Conservation (phyloP, 2,113 vertebrate species). For the Callipepla californica region DNA sequence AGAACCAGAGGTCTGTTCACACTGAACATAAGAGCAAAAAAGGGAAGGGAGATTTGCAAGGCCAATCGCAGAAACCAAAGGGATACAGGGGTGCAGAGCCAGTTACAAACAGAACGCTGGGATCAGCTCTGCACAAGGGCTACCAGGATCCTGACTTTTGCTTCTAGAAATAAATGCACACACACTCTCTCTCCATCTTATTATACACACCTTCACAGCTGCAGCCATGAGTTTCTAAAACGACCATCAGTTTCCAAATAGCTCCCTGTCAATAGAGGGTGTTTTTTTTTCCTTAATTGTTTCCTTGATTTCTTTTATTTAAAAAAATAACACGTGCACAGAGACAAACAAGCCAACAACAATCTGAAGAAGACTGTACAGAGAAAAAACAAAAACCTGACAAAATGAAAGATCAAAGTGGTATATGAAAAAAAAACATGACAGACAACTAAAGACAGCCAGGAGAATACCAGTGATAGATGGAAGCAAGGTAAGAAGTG, state of each 20-base stretch:
- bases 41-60: neutral
- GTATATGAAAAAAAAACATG: neutral
- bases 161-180: neutral
- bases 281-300: neutral
- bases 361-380: neutral
- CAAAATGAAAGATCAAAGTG: neutral
- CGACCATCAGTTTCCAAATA: neutral
- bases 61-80: constrained; percentile 14
- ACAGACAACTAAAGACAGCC: neutral
- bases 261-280: neutral
- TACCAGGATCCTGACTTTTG: neutral
- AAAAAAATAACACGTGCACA: neutral
- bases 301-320: neutral
- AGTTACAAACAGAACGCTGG: neutral
- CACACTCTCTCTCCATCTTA: neutral
- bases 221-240: neutral
- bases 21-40: neutral
- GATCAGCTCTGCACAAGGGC: neutral
- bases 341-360: neutral
- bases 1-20: neutral
- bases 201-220: neutral
- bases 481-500: neutral
- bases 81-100: neutral
- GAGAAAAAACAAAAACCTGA: neutral
- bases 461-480: constrained; percentile 30